phyloP scores from a whole-genome alignment of 2,113 vertebrate species.

The Ranitomeya variabilis region DNA sequence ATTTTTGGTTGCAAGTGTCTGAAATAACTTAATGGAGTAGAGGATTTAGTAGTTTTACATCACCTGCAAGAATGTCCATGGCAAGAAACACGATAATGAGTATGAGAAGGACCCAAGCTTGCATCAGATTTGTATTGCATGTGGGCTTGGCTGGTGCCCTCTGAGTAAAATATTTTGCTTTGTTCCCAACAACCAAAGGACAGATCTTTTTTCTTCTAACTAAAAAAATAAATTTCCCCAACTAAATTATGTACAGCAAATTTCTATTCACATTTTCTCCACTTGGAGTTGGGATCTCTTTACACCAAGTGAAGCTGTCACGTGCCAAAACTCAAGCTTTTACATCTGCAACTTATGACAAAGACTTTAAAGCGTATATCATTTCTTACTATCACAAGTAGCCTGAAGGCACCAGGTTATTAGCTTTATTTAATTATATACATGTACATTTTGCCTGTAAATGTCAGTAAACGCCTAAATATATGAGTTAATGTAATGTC shows the following conservation, averaged over 20 bases:
- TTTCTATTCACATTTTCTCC: neutral
- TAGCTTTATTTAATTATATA: conserved; percentile 45
- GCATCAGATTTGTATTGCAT: neutral
- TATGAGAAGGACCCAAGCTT: neutral
- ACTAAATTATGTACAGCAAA: neutral
- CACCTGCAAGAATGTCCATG: neutral
- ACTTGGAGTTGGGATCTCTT: neutral
- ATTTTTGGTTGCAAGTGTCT: neutral
- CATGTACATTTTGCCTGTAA: conserved; percentile 46
- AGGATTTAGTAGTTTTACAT: neutral
- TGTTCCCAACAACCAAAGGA: neutral
- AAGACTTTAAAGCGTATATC: conserved; percentile 14
- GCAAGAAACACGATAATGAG: neutral
- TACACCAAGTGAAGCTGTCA: neutral
- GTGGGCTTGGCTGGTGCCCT: neutral
- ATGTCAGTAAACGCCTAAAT: conserved; percentile 41
- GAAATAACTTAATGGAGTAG: neutral
- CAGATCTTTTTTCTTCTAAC: neutral
- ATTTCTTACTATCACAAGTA: neutral
- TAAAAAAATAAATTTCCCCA: neutral
- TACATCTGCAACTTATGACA: neutral
- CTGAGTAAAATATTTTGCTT: neutral
- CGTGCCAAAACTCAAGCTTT: conserved; percentile 31
- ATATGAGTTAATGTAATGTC: conserved; percentile 29
- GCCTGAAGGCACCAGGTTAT: conserved; percentile 12